Evolutionary conservation across 2,113 vertebrate genomes (phyloP).

Genomic region (Campylomormyrus numenius): DNA sequence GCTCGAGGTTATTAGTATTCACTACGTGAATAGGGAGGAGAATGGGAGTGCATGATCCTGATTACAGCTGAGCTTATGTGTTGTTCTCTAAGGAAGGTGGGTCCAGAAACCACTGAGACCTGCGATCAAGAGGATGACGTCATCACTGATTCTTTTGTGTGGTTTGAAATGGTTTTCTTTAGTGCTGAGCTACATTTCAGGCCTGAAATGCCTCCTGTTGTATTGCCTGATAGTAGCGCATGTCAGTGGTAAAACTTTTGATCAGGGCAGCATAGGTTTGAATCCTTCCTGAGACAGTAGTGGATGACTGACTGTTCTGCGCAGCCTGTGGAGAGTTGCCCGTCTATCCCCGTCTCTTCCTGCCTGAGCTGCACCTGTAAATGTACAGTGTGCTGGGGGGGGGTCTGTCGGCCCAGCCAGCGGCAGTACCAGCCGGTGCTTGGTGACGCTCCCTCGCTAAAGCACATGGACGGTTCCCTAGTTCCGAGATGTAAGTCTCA

Average conservation of each 20-base stretch:
- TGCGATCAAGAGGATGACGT: not conserved
- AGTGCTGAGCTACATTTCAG: not conserved
- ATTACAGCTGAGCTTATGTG: not conserved
- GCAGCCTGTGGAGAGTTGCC: not conserved
- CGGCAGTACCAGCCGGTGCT: not conserved
- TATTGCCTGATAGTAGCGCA: not conserved
- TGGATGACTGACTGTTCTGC: not conserved
- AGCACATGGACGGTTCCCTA: not conserved
- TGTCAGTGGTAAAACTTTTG: not conserved
- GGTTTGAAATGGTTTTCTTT: not conserved
- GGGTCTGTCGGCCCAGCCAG: not conserved
- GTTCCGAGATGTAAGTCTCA: not conserved
- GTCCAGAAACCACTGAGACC: conserved; percentile 26
- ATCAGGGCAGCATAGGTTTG: not conserved
- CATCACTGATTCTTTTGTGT: not conserved
- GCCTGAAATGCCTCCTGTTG: not conserved
- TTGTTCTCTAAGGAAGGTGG: conserved; percentile 15
- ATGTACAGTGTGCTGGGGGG: not conserved
- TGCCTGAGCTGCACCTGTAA: not conserved
- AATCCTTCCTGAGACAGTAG: not conserved
- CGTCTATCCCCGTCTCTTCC: not conserved
- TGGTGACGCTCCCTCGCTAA: not conserved
- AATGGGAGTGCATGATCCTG: not conserved
- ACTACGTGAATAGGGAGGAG: not conserved
- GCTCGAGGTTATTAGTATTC: conserved; percentile 21